These are phyloP conservation scores for Chrysomallon squamiferum DNA, from an alignment of 1,140 invertebrate genomes.

Conservation along the genomic window DNA sequence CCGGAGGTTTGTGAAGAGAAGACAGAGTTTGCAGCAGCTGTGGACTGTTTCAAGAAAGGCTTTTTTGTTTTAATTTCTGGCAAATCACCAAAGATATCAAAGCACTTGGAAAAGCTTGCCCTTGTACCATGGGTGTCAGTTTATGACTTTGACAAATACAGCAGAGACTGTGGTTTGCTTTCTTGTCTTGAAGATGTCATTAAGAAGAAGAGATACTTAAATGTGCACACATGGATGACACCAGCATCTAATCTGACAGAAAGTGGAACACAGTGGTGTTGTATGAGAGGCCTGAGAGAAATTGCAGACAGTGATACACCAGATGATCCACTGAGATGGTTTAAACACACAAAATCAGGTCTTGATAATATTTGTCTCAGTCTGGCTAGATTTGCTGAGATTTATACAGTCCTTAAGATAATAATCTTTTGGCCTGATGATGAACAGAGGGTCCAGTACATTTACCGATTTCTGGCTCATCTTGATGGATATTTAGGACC, in stretches of 20 bases:
- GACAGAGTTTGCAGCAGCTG: background rate
- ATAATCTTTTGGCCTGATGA: constrained; percentile 2
- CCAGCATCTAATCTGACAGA: constrained; percentile 22
- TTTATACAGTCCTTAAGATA: constrained; percentile 1
- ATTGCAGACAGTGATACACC: constrained; percentile 19
- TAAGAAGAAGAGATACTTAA: constrained; percentile 20
- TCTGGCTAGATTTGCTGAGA: constrained; percentile 4
- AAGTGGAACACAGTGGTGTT: constrained; percentile 36
- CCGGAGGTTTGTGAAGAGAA: background rate
- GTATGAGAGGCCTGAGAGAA: constrained; percentile 33
- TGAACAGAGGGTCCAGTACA: background rate
- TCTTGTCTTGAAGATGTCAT: constrained; percentile 24
- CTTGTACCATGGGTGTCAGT: constrained; percentile 36
- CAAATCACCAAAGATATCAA: background rate
- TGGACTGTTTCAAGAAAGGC: constrained; percentile 13
- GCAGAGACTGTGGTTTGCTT: constrained; percentile 28
- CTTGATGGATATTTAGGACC: background rate
- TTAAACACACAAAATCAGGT: constrained; percentile 7
- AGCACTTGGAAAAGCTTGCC: constrained; percentile 24
- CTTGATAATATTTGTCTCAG: background rate
- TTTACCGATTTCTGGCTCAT: background rate
- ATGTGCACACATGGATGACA: constrained; percentile 29
- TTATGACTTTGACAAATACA: constrained; percentile 34
- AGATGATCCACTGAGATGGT: constrained; percentile 19
- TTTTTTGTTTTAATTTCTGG: constrained; percentile 20